phyloP scores from a whole-genome alignment of 1,140 invertebrate genomes.

The Adelges cooleyi region DNA sequence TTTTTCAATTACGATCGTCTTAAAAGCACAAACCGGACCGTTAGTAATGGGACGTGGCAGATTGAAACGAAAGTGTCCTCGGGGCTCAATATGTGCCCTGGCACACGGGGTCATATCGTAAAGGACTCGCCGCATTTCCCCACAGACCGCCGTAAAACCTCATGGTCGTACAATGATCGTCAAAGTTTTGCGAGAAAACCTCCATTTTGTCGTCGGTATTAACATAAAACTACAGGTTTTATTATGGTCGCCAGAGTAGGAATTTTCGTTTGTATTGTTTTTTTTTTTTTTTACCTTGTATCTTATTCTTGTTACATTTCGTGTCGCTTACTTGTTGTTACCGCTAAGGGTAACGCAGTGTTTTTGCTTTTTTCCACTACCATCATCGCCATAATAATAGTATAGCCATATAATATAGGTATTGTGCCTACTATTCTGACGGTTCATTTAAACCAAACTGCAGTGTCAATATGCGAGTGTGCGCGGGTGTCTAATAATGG shows the following conservation, averaged over 20 bases:
- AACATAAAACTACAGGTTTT: slow-evolving; percentile 5
- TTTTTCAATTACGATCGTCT: slow-evolving; percentile 3
- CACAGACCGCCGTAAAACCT: neutral
- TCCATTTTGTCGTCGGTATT: neutral
- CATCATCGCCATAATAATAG: no score
- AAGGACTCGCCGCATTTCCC: slow-evolving; percentile 8
- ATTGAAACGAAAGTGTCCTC: slow-evolving; percentile 17
- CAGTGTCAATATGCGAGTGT: no score
- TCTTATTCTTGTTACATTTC: no score
- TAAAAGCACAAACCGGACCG: neutral
- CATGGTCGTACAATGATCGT: neutral
- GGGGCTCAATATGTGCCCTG: neutral
- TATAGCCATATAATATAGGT: no score
- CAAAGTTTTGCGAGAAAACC: slow-evolving; percentile 13
- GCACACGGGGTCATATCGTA: neutral
- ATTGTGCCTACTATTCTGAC: no score
- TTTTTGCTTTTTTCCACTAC: no score
- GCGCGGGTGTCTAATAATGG: no score
- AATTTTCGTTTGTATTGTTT: neutral
- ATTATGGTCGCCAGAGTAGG: neutral
- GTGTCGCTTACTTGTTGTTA: no score
- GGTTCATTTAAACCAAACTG: no score
- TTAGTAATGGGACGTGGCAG: neutral
- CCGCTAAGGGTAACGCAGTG: no score
- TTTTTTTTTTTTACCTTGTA: no score